These are phyloP conservation scores for Pristionchus fissidentatus DNA, from an alignment of 2,888 invertebrate species.

Conservation along the genomic window DNA sequence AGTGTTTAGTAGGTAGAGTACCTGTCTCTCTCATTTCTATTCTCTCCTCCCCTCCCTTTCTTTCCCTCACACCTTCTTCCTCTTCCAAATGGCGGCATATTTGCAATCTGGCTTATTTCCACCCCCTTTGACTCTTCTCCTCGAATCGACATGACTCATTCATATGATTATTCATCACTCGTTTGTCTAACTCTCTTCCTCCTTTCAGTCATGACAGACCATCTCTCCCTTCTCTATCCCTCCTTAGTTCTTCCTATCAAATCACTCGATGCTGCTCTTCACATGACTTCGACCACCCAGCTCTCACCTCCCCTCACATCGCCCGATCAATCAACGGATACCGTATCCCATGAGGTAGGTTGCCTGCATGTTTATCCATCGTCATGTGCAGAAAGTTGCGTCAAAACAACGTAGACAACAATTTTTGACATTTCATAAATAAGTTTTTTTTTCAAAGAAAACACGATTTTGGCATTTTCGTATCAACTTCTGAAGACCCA, in stretches of 20 bases:
- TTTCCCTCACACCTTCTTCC: conserved; percentile 38
- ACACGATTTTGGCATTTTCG: no score
- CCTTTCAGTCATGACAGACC: conserved; percentile 45
- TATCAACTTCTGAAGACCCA: no score
- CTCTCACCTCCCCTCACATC: conserved; percentile 40
- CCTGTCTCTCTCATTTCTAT: neutral
- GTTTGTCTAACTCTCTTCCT: conserved; percentile 32
- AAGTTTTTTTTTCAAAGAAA: no score
- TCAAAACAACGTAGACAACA: no score
- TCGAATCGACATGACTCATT: conserved; percentile 38
- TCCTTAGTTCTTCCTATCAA: conserved; percentile 19
- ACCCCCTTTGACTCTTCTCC: conserved; percentile 45
- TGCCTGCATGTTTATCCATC: no score
- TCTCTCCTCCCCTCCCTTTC: neutral
- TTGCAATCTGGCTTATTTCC: conserved; percentile 48
- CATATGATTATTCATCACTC: conserved; percentile 44
- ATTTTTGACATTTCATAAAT: no score
- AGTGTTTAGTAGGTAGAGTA: conserved; percentile 46
- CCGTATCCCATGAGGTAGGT: conserved; percentile 39
- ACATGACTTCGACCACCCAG: neutral
- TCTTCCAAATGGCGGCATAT: conserved; percentile 46
- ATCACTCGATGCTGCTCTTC: conserved; percentile 20
- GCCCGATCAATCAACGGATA: neutral
- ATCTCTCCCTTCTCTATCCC: conserved; percentile 41
- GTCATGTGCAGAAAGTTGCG: no score